Evolutionary conservation across 1,140 invertebrate genomes (phyloP).

Genomic region (Arctopsyche grandis): DNA sequence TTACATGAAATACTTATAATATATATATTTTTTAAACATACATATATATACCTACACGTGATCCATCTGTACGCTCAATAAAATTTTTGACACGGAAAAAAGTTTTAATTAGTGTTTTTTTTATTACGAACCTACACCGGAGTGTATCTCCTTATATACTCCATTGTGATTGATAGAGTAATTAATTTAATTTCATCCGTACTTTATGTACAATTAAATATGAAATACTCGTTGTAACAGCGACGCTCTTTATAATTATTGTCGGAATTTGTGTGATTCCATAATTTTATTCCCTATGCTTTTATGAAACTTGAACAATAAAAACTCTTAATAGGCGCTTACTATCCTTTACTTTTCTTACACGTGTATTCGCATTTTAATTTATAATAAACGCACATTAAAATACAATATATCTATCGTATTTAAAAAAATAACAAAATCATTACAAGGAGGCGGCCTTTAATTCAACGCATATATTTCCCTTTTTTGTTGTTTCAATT

Average conservation of each 20-base stretch:
- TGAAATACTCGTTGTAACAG: neutral
- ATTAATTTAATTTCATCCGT: constrained; percentile 21
- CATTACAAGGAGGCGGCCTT: no score
- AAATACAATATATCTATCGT: no score
- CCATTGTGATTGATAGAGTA: constrained; percentile 12
- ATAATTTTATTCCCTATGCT: constrained; percentile 16
- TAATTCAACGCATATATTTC: no score
- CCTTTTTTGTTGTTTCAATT: no score
- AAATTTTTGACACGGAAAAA: neutral
- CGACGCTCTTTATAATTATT: constrained; percentile 7
- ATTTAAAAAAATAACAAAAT: no score
- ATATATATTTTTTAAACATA: neutral
- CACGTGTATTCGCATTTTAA: no score
- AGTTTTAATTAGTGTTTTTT: neutral
- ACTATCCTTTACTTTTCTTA: no score
- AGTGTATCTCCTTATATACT: neutral
- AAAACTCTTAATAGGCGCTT: neutral
- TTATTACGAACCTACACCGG: neutral
- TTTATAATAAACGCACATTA: no score
- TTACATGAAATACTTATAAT: neutral
- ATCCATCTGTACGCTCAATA: neutral
- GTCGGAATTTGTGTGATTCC: constrained; percentile 13
- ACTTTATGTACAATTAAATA: constrained; percentile 28
- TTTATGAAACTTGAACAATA: neutral
- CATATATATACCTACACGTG: neutral